phyloP scores from a whole-genome alignment of 2,113 vertebrate species.

The Trichomycterus rosablanca region DNA sequence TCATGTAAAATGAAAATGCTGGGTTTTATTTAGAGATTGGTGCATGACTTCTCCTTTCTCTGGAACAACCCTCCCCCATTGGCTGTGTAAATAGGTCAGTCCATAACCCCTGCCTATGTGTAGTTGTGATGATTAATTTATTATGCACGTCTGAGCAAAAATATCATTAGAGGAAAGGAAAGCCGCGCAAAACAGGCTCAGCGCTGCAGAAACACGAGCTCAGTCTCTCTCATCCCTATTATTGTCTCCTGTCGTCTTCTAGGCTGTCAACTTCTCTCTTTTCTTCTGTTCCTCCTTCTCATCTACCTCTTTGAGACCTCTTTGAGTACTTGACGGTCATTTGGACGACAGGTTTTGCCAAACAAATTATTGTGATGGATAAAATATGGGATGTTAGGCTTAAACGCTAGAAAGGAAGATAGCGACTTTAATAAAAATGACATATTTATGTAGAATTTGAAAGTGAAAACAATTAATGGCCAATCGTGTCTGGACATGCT shows the following conservation, averaged over 20 bases:
- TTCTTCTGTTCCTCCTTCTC: neutral
- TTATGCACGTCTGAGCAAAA: constrained; percentile 30
- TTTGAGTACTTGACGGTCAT: too few species aligned
- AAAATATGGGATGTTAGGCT: too few species aligned
- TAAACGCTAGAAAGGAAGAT: too few species aligned
- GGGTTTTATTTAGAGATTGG: constrained; percentile 1
- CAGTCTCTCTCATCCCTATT: neutral
- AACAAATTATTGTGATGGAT: too few species aligned
- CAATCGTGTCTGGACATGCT: too few species aligned
- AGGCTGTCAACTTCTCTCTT: neutral
- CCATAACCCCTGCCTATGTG: constrained; percentile 57
- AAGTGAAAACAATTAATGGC: too few species aligned
- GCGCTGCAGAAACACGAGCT: neutral
- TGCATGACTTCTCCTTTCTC: neutral
- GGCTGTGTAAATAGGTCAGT: constrained; percentile 63
- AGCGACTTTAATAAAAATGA: too few species aligned
- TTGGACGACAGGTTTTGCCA: too few species aligned
- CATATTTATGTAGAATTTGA: too few species aligned
- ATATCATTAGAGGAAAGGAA: constrained; percentile 32
- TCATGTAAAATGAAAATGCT: neutral
- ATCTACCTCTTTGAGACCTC: too few species aligned
- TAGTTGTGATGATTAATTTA: constrained; percentile 53
- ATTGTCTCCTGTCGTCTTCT: neutral
- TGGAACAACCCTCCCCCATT: neutral
- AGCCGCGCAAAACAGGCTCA: constrained; percentile 5